These are phyloP conservation scores for Saccostrea glomerata DNA, from an alignment of 1,140 invertebrate genomes.

Conservation along the genomic window DNA sequence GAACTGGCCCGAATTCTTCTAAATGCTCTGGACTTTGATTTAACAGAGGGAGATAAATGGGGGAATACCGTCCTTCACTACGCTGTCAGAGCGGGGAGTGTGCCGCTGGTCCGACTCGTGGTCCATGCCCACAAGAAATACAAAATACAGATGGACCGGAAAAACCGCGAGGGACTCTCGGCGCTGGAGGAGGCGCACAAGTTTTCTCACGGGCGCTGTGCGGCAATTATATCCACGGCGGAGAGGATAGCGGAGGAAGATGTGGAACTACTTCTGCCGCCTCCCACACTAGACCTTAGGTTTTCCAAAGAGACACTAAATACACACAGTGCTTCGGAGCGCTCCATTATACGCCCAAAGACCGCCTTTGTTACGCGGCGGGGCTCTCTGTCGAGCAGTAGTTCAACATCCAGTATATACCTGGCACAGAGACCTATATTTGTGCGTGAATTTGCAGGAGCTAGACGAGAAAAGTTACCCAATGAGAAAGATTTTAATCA, in stretches of 20 bases:
- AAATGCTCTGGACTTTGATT: constrained; percentile 71
- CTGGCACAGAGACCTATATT: constrained; percentile 46
- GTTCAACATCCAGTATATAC: constrained; percentile 37
- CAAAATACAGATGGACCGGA: constrained; percentile 58
- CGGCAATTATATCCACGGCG: constrained; percentile 38
- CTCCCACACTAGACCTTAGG: constrained; percentile 40
- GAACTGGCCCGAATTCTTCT: constrained; percentile 68
- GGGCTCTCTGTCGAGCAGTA: neutral
- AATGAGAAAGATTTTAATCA: constrained; percentile 56
- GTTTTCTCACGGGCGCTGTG: constrained; percentile 49
- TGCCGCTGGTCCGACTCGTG: constrained; percentile 62
- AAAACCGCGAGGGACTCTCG: constrained; percentile 64
- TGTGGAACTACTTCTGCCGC: constrained; percentile 27
- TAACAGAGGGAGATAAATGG: constrained; percentile 65
- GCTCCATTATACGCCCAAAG: constrained; percentile 33
- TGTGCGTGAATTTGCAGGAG: constrained; percentile 40
- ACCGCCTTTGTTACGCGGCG: constrained; percentile 47
- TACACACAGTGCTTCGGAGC: constrained; percentile 25
- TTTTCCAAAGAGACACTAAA: constrained; percentile 25
- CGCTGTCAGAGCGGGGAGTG: constrained; percentile 68
- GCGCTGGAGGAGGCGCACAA: constrained; percentile 63
- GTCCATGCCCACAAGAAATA: constrained; percentile 62
- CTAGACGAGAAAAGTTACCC: constrained; percentile 50
- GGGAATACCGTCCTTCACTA: constrained; percentile 76
- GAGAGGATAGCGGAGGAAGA: constrained; percentile 23